Conservation (phyloP, 2,888 invertebrate genomes). For the Siphlonurus alternatus region DNA sequence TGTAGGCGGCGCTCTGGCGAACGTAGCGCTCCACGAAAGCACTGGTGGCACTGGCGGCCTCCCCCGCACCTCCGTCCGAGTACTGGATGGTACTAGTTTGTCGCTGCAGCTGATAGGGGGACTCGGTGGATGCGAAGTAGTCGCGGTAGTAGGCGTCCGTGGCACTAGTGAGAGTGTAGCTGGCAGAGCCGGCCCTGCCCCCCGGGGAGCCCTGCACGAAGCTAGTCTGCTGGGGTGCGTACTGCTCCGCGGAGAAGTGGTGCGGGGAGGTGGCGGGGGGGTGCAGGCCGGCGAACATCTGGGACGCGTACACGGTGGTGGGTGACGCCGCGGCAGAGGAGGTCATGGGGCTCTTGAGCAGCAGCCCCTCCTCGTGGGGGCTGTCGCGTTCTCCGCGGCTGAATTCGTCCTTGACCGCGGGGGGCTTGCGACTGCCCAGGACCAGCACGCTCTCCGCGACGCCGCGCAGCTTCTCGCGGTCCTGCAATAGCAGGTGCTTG, state of each 20-base stretch:
- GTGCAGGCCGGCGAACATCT: slow-evolving; percentile 15
- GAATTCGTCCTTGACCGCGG: not conserved
- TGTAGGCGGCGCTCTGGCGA: slow-evolving; percentile 41
- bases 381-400: slow-evolving; percentile 23
- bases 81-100: slow-evolving; percentile 17
- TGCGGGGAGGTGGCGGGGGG: slow-evolving; percentile 10
- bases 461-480: slow-evolving; percentile 35
- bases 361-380: not conserved
- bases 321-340: slow-evolving; percentile 17
- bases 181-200: not conserved
- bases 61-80: slow-evolving; percentile 24
- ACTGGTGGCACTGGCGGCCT: slow-evolving; percentile 32
- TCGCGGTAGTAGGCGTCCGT: slow-evolving; percentile 47
- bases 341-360: slow-evolving; percentile 3
- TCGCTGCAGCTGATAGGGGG: slow-evolving; percentile 10
- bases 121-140: slow-evolving; percentile 45
- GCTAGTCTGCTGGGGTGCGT: slow-evolving; percentile 23
- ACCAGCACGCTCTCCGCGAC: slow-evolving; percentile 24
- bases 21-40: slow-evolving; percentile 52
- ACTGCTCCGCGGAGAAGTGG: slow-evolving; percentile 26
- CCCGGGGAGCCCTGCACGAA: slow-evolving; percentile 34
- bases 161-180: slow-evolving; percentile 4
- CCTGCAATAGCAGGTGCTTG: slow-evolving; percentile 18
- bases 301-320: slow-evolving; percentile 17
- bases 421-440: not conserved